phyloP scores from a whole-genome alignment of 2,888 invertebrate genomes.

The Chloroclystis v-ata region DNA sequence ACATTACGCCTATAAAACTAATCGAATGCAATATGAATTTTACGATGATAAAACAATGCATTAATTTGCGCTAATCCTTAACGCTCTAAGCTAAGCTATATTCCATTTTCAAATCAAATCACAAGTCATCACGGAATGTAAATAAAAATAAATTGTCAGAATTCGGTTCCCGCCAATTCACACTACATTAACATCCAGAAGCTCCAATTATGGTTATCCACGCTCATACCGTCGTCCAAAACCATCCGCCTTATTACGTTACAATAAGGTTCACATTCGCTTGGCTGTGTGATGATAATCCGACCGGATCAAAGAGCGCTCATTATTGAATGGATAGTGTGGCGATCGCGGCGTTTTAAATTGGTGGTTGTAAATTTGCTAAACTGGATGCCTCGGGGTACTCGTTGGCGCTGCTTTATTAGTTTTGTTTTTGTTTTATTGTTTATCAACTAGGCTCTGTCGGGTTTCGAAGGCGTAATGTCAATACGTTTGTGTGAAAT shows the following conservation, averaged over 20 bases:
- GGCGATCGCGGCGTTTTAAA: slow-evolving; percentile 34
- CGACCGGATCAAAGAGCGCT: slow-evolving; percentile 35
- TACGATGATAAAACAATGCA: too few relatives aligned
- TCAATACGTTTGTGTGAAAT: too few relatives aligned
- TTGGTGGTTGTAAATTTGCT: slow-evolving; percentile 37
- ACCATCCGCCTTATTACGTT: slow-evolving; percentile 5
- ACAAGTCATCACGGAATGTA: slow-evolving; percentile 3
- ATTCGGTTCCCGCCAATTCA: slow-evolving; percentile 45
- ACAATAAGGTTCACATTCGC: slow-evolving; percentile 19
- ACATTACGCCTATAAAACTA: too few relatives aligned
- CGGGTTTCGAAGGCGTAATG: neutral
- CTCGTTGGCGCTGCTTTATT: slow-evolving; percentile 27
- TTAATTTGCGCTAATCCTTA: too few relatives aligned
- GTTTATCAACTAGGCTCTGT: slow-evolving; percentile 2
- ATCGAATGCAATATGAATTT: too few relatives aligned
- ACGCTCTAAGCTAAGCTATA: neutral
- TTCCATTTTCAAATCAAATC: neutral
- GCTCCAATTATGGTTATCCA: slow-evolving; percentile 55
- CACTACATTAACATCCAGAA: slow-evolving; percentile 66
- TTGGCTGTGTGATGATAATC: slow-evolving; percentile 29
- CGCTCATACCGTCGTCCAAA: slow-evolving; percentile 29
- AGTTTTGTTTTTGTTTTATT: slow-evolving; percentile 22
- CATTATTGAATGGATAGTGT: slow-evolving; percentile 21
- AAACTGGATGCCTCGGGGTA: slow-evolving; percentile 37
- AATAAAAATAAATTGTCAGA: slow-evolving; percentile 28